Conservation (phyloP, 2,797 vertebrate species). For the Enoplosus armatus region DNA sequence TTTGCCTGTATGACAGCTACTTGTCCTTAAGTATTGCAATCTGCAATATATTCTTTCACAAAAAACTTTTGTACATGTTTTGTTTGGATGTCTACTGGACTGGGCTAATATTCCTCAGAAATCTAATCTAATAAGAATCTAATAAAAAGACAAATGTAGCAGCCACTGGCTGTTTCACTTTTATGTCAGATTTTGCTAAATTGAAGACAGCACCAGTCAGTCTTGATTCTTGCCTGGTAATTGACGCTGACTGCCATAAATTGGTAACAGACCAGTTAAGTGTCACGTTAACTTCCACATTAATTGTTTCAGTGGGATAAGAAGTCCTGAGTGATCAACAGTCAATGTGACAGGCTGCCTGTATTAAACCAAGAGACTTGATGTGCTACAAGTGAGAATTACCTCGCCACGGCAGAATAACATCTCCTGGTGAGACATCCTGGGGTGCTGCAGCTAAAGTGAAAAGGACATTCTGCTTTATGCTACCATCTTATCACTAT, state of each 20-base stretch:
- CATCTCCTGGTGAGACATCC: slow-evolving; percentile 43
- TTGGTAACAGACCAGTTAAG: slow-evolving; percentile 38
- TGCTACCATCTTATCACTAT: slow-evolving; percentile 37
- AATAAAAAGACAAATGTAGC: neutral
- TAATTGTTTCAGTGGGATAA: slow-evolving; percentile 42
- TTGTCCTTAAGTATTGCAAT: neutral
- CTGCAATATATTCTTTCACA: neutral
- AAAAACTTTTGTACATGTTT: neutral
- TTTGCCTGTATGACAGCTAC: neutral
- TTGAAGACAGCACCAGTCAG: slow-evolving; percentile 29
- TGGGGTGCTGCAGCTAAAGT: slow-evolving; percentile 30
- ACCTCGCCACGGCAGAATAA: slow-evolving; percentile 40
- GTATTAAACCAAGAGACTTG: slow-evolving; percentile 39
- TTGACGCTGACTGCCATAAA: slow-evolving; percentile 40
- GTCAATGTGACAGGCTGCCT: slow-evolving; percentile 28
- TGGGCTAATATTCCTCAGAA: neutral
- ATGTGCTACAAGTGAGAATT: slow-evolving; percentile 50
- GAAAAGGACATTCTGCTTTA: slow-evolving; percentile 51
- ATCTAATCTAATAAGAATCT: neutral
- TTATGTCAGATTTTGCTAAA: slow-evolving; percentile 19
- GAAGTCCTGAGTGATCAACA: slow-evolving; percentile 31
- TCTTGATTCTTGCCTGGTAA: slow-evolving; percentile 26
- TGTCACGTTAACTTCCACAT: slow-evolving; percentile 48
- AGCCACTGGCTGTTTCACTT: neutral
- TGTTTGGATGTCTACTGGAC: neutral